phyloP scores from a whole-genome alignment of 2,888 invertebrate species.

The Hirtodrosophila trivittata region DNA sequence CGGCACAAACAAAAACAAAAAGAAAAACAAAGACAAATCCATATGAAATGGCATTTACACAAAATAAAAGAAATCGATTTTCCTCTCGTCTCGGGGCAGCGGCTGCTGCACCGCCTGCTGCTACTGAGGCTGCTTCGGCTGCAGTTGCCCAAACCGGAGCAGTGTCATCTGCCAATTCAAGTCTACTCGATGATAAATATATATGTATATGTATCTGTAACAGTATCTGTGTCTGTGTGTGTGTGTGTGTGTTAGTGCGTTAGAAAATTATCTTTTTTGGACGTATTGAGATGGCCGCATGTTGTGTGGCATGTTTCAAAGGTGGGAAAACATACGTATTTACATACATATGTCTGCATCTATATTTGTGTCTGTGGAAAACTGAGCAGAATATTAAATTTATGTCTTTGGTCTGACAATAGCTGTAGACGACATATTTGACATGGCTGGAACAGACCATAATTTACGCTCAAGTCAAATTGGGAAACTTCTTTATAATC shows the following conservation, averaged over 20 bases:
- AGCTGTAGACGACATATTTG: no score
- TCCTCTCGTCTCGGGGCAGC: constrained; percentile 43
- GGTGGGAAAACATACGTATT: constrained; percentile 52
- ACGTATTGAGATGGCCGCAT: constrained; percentile 46
- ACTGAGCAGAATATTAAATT: constrained; percentile 7
- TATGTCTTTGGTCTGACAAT: neutral
- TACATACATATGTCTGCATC: constrained; percentile 28
- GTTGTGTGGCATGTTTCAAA: constrained; percentile 62
- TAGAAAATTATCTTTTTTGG: constrained; percentile 56
- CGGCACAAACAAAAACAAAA: constrained; percentile 68
- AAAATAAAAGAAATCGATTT: constrained; percentile 75
- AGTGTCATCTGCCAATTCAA: constrained; percentile 65
- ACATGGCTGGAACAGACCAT: no score
- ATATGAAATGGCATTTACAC: constrained; percentile 72
- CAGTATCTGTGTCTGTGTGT: constrained; percentile 14
- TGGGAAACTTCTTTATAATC: no score
- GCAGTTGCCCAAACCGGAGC: constrained; percentile 65
- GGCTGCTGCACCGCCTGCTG: constrained; percentile 44
- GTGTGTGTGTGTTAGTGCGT: constrained; percentile 24
- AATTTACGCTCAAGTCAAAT: no score
- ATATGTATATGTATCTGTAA: constrained; percentile 10
- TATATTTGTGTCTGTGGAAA: constrained; percentile 11
- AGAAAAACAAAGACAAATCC: constrained; percentile 63
- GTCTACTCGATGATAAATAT: constrained; percentile 32
- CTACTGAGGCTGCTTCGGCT: constrained; percentile 16